Conservation (phyloP, 2,888 invertebrate genomes). For the Camptogramma bilineatum region DNA sequence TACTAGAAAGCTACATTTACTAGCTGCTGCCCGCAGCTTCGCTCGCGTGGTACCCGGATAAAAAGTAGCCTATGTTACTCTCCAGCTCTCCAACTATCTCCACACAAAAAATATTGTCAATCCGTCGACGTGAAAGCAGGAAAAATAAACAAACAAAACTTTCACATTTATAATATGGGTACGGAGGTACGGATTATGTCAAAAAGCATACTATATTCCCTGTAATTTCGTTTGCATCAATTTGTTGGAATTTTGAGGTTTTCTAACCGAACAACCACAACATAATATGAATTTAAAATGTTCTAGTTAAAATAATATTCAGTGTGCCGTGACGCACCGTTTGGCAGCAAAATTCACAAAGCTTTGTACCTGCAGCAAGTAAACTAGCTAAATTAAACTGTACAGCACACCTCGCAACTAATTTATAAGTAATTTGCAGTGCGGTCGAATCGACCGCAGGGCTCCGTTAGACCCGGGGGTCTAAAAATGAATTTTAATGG, state of each 20-base stretch:
- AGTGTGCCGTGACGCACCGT: conserved; percentile 2
- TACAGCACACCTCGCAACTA: conserved; percentile 25
- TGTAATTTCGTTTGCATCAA: too few relatives aligned
- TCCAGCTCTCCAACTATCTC: too few relatives aligned
- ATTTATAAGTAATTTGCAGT: conserved; percentile 39
- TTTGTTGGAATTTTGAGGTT: too few relatives aligned
- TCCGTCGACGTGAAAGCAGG: too few relatives aligned
- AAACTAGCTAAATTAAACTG: conserved; percentile 17
- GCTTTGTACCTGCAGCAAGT: conserved; percentile 7
- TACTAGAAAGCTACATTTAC: too few relatives aligned
- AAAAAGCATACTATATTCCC: background rate
- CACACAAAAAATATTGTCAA: too few relatives aligned
- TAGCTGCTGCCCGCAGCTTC: too few relatives aligned
- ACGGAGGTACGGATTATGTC: too few relatives aligned
- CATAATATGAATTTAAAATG: background rate
- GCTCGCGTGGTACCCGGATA: too few relatives aligned
- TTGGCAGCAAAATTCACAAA: conserved; percentile 2
- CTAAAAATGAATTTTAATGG: conserved; percentile 80
- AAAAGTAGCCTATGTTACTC: too few relatives aligned
- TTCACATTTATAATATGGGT: too few relatives aligned
- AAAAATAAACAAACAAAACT: too few relatives aligned
- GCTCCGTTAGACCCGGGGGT: conserved; percentile 52
- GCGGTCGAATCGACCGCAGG: conserved; percentile 31
- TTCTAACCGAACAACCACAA: background rate
- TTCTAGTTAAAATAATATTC: background rate